Evolutionary conservation across 1,140 invertebrate species (phyloP).

Genomic region (Brachionus rubens): DNA sequence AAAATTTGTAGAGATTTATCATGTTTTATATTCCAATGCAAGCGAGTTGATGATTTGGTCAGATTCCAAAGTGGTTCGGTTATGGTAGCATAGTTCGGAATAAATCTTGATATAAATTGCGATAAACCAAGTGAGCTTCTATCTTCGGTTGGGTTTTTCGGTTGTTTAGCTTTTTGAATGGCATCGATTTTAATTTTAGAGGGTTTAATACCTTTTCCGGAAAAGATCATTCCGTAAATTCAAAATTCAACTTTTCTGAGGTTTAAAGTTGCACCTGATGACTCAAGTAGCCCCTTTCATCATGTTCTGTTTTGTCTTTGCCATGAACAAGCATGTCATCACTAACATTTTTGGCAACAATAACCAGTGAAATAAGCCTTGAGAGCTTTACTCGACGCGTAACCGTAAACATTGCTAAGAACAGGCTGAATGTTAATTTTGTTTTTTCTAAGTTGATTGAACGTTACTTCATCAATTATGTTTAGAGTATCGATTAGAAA

Average conservation of each 20-base stretch:
- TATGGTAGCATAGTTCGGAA: not conserved
- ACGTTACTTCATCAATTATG: too few relatives aligned
- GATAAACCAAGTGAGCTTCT: not conserved
- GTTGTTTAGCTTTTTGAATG: not conserved
- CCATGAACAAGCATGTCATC: constrained; percentile 49
- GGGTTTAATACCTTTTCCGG: not conserved
- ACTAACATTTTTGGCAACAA: constrained; percentile 43
- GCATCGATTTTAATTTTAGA: not conserved
- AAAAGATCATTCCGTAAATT: not conserved
- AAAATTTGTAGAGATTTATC: not conserved
- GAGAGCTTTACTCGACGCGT: too few relatives aligned
- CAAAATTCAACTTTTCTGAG: not conserved
- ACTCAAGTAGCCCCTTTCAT: not conserved
- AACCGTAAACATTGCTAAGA: too few relatives aligned
- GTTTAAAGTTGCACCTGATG: not conserved
- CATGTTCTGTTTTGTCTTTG: constrained; percentile 47
- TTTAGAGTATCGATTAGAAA: too few relatives aligned
- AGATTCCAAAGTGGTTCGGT: not conserved
- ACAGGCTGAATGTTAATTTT: too few relatives aligned
- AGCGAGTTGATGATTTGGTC: not conserved
- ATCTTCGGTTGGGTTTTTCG: not conserved
- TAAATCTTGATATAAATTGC: not conserved
- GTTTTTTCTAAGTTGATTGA: too few relatives aligned
- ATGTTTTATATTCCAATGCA: not conserved
- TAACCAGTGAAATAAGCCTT: constrained; percentile 3